Conservation (phyloP, 2,797 vertebrate genomes). For the Urosaurus nigricauda region DNA sequence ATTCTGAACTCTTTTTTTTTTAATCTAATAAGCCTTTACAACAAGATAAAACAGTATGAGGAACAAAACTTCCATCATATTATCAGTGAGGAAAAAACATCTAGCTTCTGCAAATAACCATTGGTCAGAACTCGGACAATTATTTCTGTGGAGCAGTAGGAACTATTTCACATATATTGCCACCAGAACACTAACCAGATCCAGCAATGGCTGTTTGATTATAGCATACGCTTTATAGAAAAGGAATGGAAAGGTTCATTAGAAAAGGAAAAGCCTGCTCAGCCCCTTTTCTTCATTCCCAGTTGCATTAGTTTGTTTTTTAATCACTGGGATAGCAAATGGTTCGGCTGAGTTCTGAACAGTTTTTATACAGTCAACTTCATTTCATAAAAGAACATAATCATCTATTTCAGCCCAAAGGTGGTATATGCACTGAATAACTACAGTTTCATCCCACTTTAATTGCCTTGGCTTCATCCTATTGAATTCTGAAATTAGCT, state of each 20-base stretch:
- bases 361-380: not conserved
- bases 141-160: not conserved
- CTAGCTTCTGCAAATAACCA: conserved; percentile 1
- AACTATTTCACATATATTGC: not conserved
- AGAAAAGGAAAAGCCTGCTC: not conserved
- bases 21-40: not conserved
- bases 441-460: no score
- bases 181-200: not conserved
- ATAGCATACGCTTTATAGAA: not conserved
- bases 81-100: no score
- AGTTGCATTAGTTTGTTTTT: not conserved
- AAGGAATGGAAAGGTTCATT: no score
- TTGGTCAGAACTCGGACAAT: not conserved
- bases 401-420: no score
- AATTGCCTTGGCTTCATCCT: no score
- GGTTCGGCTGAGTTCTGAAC: not conserved
- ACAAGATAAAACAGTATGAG: not conserved
- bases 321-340: not conserved
- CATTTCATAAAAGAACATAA: not conserved
- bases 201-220: not conserved
- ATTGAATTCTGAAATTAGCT: no score
- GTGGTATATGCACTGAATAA: no score
- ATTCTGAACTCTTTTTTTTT: not conserved
- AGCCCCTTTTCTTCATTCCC: no score
- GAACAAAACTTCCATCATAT: not conserved